Evolutionary conservation across 2,888 invertebrate genomes (phyloP).

Genomic region (Ennomos quercinarius): DNA sequence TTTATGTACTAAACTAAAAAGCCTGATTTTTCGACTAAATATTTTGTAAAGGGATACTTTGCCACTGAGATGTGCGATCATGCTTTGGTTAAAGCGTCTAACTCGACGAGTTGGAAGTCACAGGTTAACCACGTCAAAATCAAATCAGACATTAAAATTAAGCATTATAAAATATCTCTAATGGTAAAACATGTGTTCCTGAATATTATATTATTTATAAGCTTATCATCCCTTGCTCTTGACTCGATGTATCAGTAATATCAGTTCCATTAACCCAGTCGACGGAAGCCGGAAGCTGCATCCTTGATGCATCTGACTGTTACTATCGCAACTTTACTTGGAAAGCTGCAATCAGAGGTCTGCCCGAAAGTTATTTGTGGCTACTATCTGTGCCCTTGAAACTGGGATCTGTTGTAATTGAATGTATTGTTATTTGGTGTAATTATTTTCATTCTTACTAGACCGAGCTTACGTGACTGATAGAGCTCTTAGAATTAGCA

Average conservation of each 20-base stretch:
- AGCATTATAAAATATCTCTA: no score
- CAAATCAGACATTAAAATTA: no score
- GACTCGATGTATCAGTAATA: constrained; percentile 4
- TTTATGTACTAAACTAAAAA: no score
- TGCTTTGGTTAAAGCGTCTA: no score
- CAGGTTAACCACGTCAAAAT: no score
- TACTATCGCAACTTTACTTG: constrained; percentile 9
- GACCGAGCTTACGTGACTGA: no score
- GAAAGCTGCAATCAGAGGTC: constrained; percentile 10
- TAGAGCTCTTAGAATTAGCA: no score
- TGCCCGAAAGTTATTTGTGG: constrained; percentile 13
- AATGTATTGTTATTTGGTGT: not conserved
- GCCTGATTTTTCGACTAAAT: no score
- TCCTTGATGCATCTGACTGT: constrained; percentile 1
- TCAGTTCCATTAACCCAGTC: constrained; percentile 2
- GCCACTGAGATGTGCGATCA: no score
- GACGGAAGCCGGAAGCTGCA: constrained; percentile 13
- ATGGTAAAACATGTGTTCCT: constrained; percentile 9
- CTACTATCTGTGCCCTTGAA: constrained; percentile 8
- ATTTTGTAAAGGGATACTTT: no score
- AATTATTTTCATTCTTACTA: no score
- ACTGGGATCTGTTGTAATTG: constrained; percentile 10
- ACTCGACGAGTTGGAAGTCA: no score
- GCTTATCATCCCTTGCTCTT: not conserved
- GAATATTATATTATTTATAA: not conserved